phyloP scores from a whole-genome alignment of 2,113 vertebrate genomes.

The Tylochromis polylepis region DNA sequence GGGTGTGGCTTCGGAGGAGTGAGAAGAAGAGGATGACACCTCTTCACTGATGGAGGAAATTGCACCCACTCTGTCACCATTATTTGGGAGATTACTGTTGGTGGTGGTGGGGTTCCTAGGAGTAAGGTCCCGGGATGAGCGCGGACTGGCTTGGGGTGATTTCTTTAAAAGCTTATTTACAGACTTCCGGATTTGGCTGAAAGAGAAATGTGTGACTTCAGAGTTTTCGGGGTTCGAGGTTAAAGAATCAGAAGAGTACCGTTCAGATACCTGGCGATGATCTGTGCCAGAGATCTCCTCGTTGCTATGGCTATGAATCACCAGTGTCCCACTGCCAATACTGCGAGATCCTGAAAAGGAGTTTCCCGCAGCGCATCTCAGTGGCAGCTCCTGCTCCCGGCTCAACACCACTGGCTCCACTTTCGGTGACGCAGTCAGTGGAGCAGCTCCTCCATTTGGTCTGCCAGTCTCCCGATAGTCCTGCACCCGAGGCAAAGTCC shows the following conservation, averaged over 20 bases:
- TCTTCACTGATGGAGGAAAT: conserved; percentile 31
- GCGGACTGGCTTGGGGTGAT: conserved; percentile 65
- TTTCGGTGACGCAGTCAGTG: conserved; percentile 46
- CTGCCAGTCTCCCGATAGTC: conserved; percentile 87
- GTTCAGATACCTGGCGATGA: conserved; percentile 37
- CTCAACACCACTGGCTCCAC: conserved; percentile 50
- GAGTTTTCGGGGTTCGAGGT: conserved; percentile 26
- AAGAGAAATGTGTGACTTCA: conserved; percentile 74
- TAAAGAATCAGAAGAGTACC: conserved; percentile 48
- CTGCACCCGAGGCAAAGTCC: conserved; percentile 73
- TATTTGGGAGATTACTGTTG: conserved; percentile 28
- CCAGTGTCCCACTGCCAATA: conserved; percentile 9
- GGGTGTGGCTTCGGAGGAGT: conserved; percentile 53
- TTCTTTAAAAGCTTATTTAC: conserved; percentile 82
- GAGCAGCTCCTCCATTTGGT: conserved; percentile 53
- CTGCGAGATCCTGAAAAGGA: conserved; percentile 16
- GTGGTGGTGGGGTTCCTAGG: conserved; percentile 17
- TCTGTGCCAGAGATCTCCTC: conserved; percentile 73
- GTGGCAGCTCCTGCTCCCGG: conserved; percentile 64
- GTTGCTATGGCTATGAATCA: conserved; percentile 70
- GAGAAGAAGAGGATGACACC: conserved; percentile 47
- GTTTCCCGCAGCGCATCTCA: conserved; percentile 48
- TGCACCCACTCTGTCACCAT: conserved; percentile 41
- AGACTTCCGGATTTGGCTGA: conserved; percentile 80
- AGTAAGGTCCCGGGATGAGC: conserved; percentile 41